Evolutionary conservation across 2,113 vertebrate genomes (phyloP).

Genomic region (Leiothrix lutea): DNA sequence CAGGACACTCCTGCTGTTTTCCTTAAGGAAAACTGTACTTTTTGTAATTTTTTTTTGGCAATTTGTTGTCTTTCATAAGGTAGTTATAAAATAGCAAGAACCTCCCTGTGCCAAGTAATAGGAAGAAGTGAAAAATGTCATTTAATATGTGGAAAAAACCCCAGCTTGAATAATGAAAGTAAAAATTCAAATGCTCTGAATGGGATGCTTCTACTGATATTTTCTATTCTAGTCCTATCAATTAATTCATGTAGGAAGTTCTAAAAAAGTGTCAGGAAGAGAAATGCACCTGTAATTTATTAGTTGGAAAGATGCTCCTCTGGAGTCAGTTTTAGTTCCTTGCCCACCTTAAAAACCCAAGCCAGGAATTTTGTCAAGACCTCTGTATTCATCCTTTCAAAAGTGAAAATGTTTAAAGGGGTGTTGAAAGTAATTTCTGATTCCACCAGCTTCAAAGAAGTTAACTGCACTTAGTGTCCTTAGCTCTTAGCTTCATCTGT

Average conservation of each 20-base stretch:
- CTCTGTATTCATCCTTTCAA: not conserved
- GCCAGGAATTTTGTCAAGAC: not conserved
- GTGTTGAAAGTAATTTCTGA: slow-evolving; percentile 46
- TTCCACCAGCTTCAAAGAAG: slow-evolving; percentile 21
- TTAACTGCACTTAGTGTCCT: slow-evolving; percentile 51
- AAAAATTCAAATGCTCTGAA: slow-evolving; percentile 15
- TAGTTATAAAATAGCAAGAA: slow-evolving; percentile 36
- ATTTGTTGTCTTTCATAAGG: not conserved
- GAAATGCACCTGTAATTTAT: not conserved
- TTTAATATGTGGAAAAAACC: not conserved
- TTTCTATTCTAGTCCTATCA: not conserved
- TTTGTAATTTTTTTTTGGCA: not conserved
- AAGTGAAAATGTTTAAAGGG: slow-evolving; percentile 29
- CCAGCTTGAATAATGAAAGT: not conserved
- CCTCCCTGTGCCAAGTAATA: not conserved
- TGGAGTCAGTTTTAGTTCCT: not conserved
- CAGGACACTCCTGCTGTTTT: not conserved
- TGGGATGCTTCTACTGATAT: not conserved
- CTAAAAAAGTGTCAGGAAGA: not conserved
- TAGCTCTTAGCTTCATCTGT: slow-evolving; percentile 60
- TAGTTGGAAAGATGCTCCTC: not conserved
- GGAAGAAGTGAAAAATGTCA: slow-evolving; percentile 13
- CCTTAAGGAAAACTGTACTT: not conserved
- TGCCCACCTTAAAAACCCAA: not conserved
- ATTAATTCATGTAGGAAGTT: not conserved